These are phyloP conservation scores for Campoplex nolae DNA, from an alignment of 2,888 invertebrate species.

Conservation along the genomic window DNA sequence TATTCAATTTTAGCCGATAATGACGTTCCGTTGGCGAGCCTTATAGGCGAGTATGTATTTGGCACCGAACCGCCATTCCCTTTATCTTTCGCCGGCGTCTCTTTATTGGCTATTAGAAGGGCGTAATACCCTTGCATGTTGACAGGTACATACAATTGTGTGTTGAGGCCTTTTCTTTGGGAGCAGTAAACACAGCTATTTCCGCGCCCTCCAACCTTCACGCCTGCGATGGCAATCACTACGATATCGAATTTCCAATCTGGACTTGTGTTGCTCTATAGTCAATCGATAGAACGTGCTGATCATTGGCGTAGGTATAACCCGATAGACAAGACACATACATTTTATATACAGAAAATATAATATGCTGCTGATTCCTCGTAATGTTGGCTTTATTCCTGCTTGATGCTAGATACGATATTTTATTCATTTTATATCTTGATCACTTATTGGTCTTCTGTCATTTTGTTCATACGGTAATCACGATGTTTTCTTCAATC, in stretches of 20 bases:
- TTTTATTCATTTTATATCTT: not conserved
- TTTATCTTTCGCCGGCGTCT: constrained; percentile 9
- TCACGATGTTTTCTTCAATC: not conserved
- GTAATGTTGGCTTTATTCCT: constrained; percentile 32
- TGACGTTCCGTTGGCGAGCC: constrained; percentile 54
- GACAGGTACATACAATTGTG: not conserved
- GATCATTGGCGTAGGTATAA: constrained; percentile 32
- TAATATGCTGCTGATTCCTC: constrained; percentile 44
- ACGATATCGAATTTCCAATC: constrained; percentile 64
- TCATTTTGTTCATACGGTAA: not conserved
- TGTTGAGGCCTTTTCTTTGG: not conserved
- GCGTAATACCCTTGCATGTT: constrained; percentile 1
- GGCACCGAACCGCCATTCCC: constrained; percentile 37
- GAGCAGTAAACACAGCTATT: not conserved
- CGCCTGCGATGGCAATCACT: constrained; percentile 55
- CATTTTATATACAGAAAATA: constrained; percentile 1
- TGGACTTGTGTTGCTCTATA: constrained; percentile 37
- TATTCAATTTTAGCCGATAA: constrained; percentile 67
- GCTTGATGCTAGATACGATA: not conserved
- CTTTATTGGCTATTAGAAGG: not conserved
- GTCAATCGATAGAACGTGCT: constrained; percentile 27
- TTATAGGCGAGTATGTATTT: constrained; percentile 55
- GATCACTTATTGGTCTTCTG: not conserved
- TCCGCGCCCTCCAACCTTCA: constrained; percentile 10
- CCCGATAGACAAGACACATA: constrained; percentile 34